phyloP scores from a whole-genome alignment of 1,140 invertebrate species.

The Zaprionus kolodkinae region DNA sequence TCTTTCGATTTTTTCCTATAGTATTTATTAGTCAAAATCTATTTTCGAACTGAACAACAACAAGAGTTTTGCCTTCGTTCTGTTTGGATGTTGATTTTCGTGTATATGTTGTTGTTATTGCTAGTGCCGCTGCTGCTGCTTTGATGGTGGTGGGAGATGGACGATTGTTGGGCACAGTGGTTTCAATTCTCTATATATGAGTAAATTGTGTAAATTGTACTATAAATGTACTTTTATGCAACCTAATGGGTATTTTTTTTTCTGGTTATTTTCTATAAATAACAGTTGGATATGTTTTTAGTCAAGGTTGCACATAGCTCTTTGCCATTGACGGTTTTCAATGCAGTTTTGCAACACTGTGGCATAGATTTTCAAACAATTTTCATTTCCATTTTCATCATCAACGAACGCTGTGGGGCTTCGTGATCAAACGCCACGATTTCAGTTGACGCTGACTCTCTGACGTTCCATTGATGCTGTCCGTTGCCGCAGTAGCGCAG shows the following conservation, averaged over 20 bases:
- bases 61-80: constrained; percentile 50
- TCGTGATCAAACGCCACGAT: constrained; percentile 76
- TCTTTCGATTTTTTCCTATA: constrained; percentile 76
- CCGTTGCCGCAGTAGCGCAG: neutral
- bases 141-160: constrained; percentile 18
- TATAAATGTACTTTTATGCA: constrained; percentile 1
- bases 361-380: constrained; percentile 51
- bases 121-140: constrained; percentile 16
- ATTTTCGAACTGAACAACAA: constrained; percentile 76
- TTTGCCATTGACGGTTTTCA: constrained; percentile 10
- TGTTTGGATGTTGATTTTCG: constrained; percentile 43
- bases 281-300: constrained; percentile 2
- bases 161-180: constrained; percentile 52
- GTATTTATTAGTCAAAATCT: constrained; percentile 83
- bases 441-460: constrained; percentile 57
- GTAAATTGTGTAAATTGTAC: neutral
- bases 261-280: constrained; percentile 8
- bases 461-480: constrained; percentile 53
- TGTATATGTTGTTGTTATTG: constrained; percentile 37
- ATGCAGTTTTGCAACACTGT: constrained; percentile 42
- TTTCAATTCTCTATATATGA: constrained; percentile 17
- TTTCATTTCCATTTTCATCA: constrained; percentile 67
- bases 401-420: constrained; percentile 52
- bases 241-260: neutral
- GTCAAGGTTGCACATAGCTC: neutral